These are phyloP conservation scores for Euplexia lucipara DNA, from an alignment of 2,888 invertebrate species.

Conservation along the genomic window DNA sequence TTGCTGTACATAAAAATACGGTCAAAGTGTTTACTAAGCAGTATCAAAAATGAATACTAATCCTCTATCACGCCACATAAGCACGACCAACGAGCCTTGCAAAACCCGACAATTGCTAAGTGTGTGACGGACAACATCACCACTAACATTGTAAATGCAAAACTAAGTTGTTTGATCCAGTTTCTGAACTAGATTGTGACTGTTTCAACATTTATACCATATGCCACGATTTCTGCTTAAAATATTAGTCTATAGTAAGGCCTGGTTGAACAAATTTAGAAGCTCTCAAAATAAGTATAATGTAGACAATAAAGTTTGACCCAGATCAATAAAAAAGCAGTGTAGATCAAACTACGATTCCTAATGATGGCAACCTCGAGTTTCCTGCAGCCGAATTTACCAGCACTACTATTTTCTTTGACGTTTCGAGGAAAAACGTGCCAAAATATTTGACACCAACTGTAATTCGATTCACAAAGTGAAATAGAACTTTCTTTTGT, in stretches of 20 bases:
- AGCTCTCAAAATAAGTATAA: conserved; percentile 4
- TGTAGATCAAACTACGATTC: conserved; percentile 28
- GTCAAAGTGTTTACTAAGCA: background rate
- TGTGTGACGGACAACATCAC: conserved; percentile 23
- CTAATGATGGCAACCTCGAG: conserved; percentile 16
- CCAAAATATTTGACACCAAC: conserved; percentile 60
- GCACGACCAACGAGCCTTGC: conserved; percentile 1
- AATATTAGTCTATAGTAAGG: conserved; percentile 19
- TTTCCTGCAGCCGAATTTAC: conserved; percentile 24
- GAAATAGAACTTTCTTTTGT: conserved; percentile 58
- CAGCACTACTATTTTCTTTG: conserved; percentile 29
- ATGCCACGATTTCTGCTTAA: conserved; percentile 33
- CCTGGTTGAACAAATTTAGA: conserved; percentile 5
- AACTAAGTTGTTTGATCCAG: conserved; percentile 48
- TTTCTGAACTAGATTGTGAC: conserved; percentile 34
- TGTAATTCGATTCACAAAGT: conserved; percentile 68
- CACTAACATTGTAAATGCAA: conserved; percentile 44
- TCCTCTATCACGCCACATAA: conserved; percentile 2
- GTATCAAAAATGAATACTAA: conserved; percentile 6
- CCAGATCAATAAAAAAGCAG: conserved; percentile 25
- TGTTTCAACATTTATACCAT: conserved; percentile 40
- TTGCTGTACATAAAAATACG: background rate
- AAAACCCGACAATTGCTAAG: conserved; percentile 22
- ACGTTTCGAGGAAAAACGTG: conserved; percentile 48
- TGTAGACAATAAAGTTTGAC: conserved; percentile 14